Conservation (phyloP, 1,140 invertebrate genomes). For the Colletes latitarsis region DNA sequence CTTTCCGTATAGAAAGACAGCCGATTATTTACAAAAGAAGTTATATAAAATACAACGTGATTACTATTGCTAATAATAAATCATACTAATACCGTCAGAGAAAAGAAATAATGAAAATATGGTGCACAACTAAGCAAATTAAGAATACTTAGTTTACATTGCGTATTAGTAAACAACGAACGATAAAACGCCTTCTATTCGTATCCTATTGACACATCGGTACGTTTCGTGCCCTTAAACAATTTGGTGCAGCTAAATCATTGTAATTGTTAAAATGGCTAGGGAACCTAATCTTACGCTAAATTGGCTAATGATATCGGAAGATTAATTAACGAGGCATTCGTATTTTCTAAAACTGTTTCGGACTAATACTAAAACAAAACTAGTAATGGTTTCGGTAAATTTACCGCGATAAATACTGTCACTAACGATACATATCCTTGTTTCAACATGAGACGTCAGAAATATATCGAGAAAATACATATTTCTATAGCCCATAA, state of each 20-base stretch:
- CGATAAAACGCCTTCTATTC: slow-evolving; percentile 27
- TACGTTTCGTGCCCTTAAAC: slow-evolving; percentile 47
- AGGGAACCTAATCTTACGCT: slow-evolving; percentile 35
- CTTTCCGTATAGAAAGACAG: slow-evolving; percentile 34
- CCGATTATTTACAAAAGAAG: slow-evolving; percentile 69
- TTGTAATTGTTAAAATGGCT: slow-evolving; percentile 16
- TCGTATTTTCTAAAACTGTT: slow-evolving; percentile 55
- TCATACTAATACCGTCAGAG: slow-evolving; percentile 63
- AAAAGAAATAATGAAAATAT: slow-evolving; percentile 48
- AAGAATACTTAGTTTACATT: slow-evolving; percentile 45
- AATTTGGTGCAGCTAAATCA: slow-evolving; percentile 69
- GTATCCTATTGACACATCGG: slow-evolving; percentile 32
- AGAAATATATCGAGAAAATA: slow-evolving; percentile 41
- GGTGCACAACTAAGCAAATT: slow-evolving; percentile 41
- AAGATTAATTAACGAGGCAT: slow-evolving; percentile 31
- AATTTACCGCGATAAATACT: slow-evolving; percentile 55
- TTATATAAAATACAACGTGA: slow-evolving; percentile 67
- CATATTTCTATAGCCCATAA: slow-evolving; percentile 37
- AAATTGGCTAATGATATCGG: slow-evolving; percentile 34
- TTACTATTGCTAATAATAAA: slow-evolving; percentile 57
- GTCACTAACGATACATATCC: slow-evolving; percentile 49
- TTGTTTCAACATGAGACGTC: slow-evolving; percentile 41
- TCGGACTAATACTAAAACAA: slow-evolving; percentile 56
- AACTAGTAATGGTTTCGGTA: slow-evolving; percentile 64
- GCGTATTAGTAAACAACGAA: slow-evolving; percentile 38